Base-by-base conservation (phyloP, 2,113 vertebrate genomes). In the Lepisosteus osseus region DNA sequence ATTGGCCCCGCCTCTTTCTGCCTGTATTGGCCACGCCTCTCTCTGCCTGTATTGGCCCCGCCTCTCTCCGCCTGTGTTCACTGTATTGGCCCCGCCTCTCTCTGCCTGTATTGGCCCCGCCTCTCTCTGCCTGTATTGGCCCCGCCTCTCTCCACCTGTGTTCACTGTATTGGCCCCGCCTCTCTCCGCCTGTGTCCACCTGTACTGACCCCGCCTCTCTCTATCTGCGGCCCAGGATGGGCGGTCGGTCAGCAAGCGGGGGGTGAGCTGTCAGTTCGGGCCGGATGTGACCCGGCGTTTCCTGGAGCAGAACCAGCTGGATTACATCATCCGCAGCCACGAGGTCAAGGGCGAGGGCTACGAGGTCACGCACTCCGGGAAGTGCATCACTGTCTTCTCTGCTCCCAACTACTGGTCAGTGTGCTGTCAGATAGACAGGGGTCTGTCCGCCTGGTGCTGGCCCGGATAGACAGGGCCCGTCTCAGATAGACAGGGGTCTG, bases 341-440 rank as follows among this genome's bases (percentile, higher is more conserved):
- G 96, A 98, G 85, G 95, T 98, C 65, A 98, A 98, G 82, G 80
- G 89, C 0, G 96, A 98, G 80, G 96, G 96, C 69, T 98, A 97
- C 0, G 96, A 98, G 88, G 92, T 96, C 90, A 93, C 96, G 8
- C 96, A 98, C 66, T 93, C 91, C 1, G 96, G 95, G 83, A 94
- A 93, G 80, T 98, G 96, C 44, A 94, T 98, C 90, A 98, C 96
- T 0, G 96, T 98, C 81, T 98, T 98, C 89, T 98, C 96, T 0
- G 95, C 96, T 42, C 96, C 95, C 86, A 98, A 98, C 90, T 98
- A 98, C 93, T 98, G 96, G 96, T 98, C 81, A 13, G 90, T 74
- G 8, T 51, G 47, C 47, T 51, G 47, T 9, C 47, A 29, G 15
- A 17, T 17, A 0, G 15, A 17, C 15, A 17, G 15, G 15, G 15